Evolutionary conservation across 2,797 vertebrate species (phyloP).

Genomic region (Potorous gilbertii): DNA sequence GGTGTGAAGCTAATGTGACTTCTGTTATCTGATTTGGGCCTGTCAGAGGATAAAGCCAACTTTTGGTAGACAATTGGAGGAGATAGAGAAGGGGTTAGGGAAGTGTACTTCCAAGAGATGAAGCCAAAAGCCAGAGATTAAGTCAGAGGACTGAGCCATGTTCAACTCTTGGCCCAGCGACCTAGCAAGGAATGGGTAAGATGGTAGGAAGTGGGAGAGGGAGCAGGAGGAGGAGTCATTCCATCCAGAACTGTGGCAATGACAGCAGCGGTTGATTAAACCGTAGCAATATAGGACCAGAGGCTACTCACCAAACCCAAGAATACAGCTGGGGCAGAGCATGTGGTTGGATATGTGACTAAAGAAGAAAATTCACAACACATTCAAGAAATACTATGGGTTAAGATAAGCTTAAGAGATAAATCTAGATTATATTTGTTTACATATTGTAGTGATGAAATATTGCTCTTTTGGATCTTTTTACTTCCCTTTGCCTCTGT

Average conservation of each 20-base stretch:
- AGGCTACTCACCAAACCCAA: background rate
- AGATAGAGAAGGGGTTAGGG: background rate
- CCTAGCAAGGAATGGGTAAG: background rate
- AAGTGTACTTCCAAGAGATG: background rate
- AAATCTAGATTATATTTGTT: background rate
- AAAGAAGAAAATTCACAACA: background rate
- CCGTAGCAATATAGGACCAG: background rate
- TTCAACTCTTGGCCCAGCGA: background rate
- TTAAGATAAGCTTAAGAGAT: background rate
- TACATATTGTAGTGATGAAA: background rate
- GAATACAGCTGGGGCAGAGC: background rate
- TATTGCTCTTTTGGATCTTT: background rate
- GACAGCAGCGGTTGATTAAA: background rate
- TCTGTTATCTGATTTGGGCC: too few species aligned
- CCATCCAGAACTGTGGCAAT: background rate
- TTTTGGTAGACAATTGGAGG: background rate
- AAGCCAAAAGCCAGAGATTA: background rate
- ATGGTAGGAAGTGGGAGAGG: too few species aligned
- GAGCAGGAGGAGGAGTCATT: background rate
- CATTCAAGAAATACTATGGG: background rate
- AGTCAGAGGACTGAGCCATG: background rate
- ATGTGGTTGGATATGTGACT: background rate
- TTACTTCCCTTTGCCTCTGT: background rate
- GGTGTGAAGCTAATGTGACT: too few species aligned
- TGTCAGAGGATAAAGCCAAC: background rate